Evolutionary conservation across 2,888 invertebrate genomes (phyloP).

Genomic region (Dolichopus griseipennis): DNA sequence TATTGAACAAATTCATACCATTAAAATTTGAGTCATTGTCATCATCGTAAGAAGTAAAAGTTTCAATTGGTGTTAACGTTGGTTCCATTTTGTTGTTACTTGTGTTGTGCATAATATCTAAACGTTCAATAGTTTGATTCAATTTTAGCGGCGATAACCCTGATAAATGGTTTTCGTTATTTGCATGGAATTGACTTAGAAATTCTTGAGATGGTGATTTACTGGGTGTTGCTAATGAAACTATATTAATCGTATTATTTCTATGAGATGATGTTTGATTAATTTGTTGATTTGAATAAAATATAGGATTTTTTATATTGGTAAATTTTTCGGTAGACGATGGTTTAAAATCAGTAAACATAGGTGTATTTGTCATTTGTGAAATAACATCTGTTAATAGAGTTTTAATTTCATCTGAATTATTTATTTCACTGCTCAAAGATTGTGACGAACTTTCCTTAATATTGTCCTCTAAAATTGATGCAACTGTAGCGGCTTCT

Average conservation of each 20-base stretch:
- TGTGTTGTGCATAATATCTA: background rate
- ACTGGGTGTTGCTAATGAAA: background rate
- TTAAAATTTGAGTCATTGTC: background rate
- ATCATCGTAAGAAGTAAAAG: background rate
- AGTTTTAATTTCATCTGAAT: slow-evolving; percentile 36
- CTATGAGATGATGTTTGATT: slow-evolving; percentile 10
- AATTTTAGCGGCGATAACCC: slow-evolving; percentile 14
- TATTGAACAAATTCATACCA: background rate
- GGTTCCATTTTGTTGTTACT: background rate
- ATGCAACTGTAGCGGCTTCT: slow-evolving; percentile 42
- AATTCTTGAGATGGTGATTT: background rate
- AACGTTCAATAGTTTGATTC: background rate
- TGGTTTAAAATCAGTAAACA: background rate
- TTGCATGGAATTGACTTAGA: slow-evolving; percentile 10
- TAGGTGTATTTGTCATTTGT: slow-evolving; percentile 30
- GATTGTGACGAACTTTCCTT: slow-evolving; percentile 24
- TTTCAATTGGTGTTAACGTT: slow-evolving; percentile 6
- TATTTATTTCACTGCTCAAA: slow-evolving; percentile 23
- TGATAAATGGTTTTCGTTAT: slow-evolving; percentile 16
- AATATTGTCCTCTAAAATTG: slow-evolving; percentile 34
- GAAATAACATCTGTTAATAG: slow-evolving; percentile 40
- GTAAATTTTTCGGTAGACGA: slow-evolving; percentile 7
- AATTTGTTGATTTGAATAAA: background rate
- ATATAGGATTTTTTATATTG: slow-evolving; percentile 13
- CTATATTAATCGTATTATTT: slow-evolving; percentile 12